Evolutionary conservation across 2,797 vertebrate species (phyloP).

Genomic region (Tiaroga cobitis): DNA sequence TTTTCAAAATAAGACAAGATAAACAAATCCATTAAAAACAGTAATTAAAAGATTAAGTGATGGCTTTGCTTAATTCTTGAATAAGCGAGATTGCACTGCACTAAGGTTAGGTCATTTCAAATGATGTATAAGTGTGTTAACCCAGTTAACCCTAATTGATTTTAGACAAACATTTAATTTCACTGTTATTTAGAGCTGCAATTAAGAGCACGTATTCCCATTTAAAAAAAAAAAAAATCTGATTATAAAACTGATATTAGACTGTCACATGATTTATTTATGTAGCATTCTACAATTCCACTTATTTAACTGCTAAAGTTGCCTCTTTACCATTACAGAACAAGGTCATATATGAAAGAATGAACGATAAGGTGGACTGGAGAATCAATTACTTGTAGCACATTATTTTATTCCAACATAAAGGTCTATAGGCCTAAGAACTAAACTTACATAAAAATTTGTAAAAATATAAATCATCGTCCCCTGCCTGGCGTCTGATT

Average conservation of each 20-base stretch:
- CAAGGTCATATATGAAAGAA: no score
- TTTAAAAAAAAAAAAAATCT: no score
- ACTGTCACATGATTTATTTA: neutral
- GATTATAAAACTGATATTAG: neutral
- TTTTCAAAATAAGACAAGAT: neutral
- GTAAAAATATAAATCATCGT: neutral
- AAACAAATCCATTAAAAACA: neutral
- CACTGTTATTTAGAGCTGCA: neutral
- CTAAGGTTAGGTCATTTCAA: neutral
- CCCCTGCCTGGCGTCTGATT: neutral
- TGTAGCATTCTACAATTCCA: neutral
- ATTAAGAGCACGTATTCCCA: neutral
- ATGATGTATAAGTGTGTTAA: neutral
- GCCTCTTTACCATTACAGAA: neutral
- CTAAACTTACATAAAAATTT: neutral
- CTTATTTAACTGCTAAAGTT: neutral
- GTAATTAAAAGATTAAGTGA: neutral
- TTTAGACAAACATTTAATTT: slow-evolving; percentile 2
- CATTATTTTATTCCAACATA: neutral
- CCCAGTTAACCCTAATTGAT: neutral
- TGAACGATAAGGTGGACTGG: neutral
- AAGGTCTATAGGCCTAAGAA: neutral
- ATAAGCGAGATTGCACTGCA: neutral
- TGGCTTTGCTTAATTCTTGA: neutral
- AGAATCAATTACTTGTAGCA: neutral